A percentile compares a stretch with the other conserved stretches of the same genome.
Conservation (phyloP, 2,888 invertebrate species). For the Drosophila stalkeri region DNA sequence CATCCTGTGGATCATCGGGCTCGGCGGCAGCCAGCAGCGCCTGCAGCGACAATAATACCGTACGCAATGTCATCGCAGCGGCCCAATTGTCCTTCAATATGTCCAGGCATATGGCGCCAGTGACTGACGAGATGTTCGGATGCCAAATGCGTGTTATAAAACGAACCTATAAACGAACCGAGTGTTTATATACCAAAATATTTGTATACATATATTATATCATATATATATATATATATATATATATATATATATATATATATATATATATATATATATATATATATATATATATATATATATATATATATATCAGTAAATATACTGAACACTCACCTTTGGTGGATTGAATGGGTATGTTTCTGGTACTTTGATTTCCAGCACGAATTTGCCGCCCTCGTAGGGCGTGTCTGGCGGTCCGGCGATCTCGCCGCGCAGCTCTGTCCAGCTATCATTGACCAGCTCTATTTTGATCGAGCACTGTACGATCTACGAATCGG, state of each 20-base stretch:
- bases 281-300: background rate
- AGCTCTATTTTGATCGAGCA: constrained; percentile 96
- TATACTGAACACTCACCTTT: constrained; percentile 89
- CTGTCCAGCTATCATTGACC: constrained; percentile 95
- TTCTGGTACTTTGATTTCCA: constrained; percentile 99
- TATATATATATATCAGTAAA: background rate
- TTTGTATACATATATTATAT: background rate
- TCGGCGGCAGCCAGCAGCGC: constrained; percentile 96
- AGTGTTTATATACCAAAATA: background rate
- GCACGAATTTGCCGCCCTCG: constrained; percentile 96
- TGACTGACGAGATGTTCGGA: constrained; percentile 99
- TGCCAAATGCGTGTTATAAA: constrained; percentile 99
- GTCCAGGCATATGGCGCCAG: constrained; percentile 99
- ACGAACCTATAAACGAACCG: constrained; percentile 89
- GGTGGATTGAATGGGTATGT: constrained; percentile 99
- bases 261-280: background rate
- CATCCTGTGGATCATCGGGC: constrained; percentile 97
- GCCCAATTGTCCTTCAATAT: constrained; percentile 99
- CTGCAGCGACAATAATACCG: constrained; percentile 97
- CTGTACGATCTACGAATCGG: constrained; percentile 90
- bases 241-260: background rate
- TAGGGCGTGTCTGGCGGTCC: constrained; percentile 99
- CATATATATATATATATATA: background rate
- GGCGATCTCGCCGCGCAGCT: constrained; percentile 97
- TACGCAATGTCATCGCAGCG: constrained; percentile 98